Evolutionary conservation across 2,888 invertebrate species (phyloP), one percentile per base, ranked within the genome.

Genomic region (Clivina fossor): DNA sequence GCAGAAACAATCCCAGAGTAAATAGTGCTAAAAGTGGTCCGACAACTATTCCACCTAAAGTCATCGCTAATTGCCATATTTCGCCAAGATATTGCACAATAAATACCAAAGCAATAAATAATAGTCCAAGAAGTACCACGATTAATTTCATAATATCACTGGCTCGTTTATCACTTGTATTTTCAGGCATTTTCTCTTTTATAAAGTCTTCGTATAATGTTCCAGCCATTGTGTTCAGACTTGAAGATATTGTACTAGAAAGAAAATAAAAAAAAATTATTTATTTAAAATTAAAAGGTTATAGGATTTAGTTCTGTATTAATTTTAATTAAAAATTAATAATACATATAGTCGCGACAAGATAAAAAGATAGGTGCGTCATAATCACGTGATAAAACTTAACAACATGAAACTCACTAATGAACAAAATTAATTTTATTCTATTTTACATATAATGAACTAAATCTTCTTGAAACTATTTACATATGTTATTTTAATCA

Each of bases 1-100:
- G 83, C 56, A 83, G 78, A 19, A 85, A 76, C 65, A 86, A 82
- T 9, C 85, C 86, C 26, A 85, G 68, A 0, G 82, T 78, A 63
- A 86, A 86, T 0, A 85, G 71, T 0, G 85, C 85, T 2, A 86
- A 72, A 5, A 83, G 69, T 0, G 85, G 81, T 0, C 86, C 85
- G n/a, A 82, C 80, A 0, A 82, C 80, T 2, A 85, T 76, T 1
- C 84, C 84, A 4, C 80, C 79, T 4, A 84, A 76, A 30, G 81
- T 81, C 16, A 80, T 73, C 0, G 79, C 76, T 2, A 86, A 79
- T 66, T 86, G 82, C 53, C 87, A 77, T 20, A 88, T 74, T 11
- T 82, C 79, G 40, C 86, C 86, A 41, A 88, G 69, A 50, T 80
- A 78, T 41, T 83, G 78, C 1, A 81, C 76, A 15, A 78, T 69